Base-by-base conservation (phyloP, 2,888 invertebrate genomes). In the Lasioglossum pauxillum region DNA sequence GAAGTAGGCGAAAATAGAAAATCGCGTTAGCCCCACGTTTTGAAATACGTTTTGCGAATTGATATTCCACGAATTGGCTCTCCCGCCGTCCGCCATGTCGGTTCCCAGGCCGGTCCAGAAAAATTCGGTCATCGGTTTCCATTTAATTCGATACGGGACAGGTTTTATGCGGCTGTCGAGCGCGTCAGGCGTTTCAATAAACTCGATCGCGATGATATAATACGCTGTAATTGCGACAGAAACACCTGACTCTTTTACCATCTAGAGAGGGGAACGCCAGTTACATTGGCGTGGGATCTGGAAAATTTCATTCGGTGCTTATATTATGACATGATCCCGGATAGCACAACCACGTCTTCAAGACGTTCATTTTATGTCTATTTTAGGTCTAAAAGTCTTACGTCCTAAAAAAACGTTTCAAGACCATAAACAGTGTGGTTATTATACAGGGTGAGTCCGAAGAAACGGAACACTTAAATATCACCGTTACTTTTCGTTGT, bases 41-140 rank as follows among this genome's bases (percentile, higher is more conserved):
- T 49, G 49, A 19, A 49, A 19, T 49, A 49, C 49, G 12, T 27
- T 57, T n/a, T 10, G 3, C 16, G 46, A 46, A 16, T 16, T 46
- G 16, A 46, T 46, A 14, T 60, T 60, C 27, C 14, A 12, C 27
- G 49, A 49, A 12, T 12, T 60, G 10, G 57, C 23, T 27, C 27
- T 12, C n/a, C 0, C n/a, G 14, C 5, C 60, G 27, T 12, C 10
- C 49, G 49, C 73, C 49, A 31, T 16, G 27, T 19, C n/a, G 31
- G 14, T 53, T 74, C 23, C 74, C 53, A 31, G 19, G 10, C 19
- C n/a, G 74, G 35, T 31, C 14, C 31, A 12, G 49, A 46, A 53
- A 53, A 53, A 74, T 74, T 53, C 49, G 49, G 35, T 53, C 35
- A 74, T 74, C n/a, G 49, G 35, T 35, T 53, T 23, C 38, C 35